Conservation (phyloP, 2,888 invertebrate species). For the Anoplius nigerrimus region DNA sequence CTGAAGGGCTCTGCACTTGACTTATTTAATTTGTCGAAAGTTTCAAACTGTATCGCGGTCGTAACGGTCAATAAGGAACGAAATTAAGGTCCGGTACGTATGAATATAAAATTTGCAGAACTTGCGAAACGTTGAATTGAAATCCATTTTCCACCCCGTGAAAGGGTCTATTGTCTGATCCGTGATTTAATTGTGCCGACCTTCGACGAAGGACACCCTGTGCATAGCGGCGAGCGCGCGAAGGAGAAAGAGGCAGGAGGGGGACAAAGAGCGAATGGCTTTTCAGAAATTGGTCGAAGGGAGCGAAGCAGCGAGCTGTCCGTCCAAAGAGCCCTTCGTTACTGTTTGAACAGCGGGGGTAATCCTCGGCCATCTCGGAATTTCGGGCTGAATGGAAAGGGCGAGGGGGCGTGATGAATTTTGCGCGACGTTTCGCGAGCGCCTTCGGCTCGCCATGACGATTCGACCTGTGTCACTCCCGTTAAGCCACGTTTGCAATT, state of each 20-base stretch:
- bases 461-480: not conserved
- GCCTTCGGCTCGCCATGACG: not conserved
- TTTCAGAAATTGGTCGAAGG: constrained; percentile 10
- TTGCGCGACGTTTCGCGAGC: constrained; percentile 1
- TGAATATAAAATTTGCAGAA: too few relatives aligned
- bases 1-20: too few relatives aligned
- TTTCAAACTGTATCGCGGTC: too few relatives aligned
- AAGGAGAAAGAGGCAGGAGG: constrained; percentile 1
- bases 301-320: constrained; percentile 29
- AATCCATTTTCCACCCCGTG: too few relatives aligned
- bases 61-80: too few relatives aligned
- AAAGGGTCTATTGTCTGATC: too few relatives aligned
- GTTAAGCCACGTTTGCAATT: not conserved
- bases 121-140: too few relatives aligned
- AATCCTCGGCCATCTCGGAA: constrained; percentile 47
- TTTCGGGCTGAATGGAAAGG: constrained; percentile 37
- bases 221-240: too few relatives aligned
- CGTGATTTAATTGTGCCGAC: too few relatives aligned
- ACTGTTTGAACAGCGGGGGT: constrained; percentile 53
- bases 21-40: too few relatives aligned
- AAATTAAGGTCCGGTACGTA: too few relatives aligned
- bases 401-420: constrained; percentile 31
- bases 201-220: too few relatives aligned
- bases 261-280: constrained; percentile 12
- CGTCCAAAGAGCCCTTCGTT: constrained; percentile 34